Conservation (phyloP, 1,140 invertebrate genomes). For the Phymastichus coffea region DNA sequence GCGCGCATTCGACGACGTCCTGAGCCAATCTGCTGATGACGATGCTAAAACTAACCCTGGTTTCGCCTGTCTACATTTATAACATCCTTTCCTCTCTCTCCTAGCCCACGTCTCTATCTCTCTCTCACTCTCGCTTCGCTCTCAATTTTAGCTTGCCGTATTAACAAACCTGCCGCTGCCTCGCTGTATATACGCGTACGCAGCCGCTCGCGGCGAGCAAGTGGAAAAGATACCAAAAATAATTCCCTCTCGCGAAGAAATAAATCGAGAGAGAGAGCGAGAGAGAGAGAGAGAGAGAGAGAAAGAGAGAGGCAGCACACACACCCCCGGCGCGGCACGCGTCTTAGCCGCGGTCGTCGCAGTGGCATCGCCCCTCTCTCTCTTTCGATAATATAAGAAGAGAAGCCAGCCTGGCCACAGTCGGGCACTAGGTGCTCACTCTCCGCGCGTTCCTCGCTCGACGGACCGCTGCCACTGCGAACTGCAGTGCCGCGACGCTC, state of each 20-base stretch:
- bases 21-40: conserved; percentile 28
- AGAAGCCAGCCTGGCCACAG: too few species aligned
- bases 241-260: conserved; percentile 54
- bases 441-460: too few species aligned
- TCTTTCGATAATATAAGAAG: too few species aligned
- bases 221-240: conserved; percentile 57
- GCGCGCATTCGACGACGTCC: neutral
- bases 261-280: conserved; percentile 39
- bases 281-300: neutral
- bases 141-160: neutral
- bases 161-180: too few species aligned
- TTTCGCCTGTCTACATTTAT: too few species aligned
- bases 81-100: neutral
- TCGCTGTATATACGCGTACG: neutral
- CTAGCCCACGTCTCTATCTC: neutral
- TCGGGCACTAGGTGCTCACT: too few species aligned
- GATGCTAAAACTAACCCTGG: conserved; percentile 12
- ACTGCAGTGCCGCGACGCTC: too few species aligned
- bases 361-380: too few species aligned
- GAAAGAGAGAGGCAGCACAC: neutral
- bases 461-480: too few species aligned
- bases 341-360: too few species aligned
- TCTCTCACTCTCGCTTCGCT: neutral
- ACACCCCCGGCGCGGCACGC: neutral
- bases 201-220: neutral